Conservation (phyloP, 92 coral and sea anemone species). For the Siderastrea siderea region DNA sequence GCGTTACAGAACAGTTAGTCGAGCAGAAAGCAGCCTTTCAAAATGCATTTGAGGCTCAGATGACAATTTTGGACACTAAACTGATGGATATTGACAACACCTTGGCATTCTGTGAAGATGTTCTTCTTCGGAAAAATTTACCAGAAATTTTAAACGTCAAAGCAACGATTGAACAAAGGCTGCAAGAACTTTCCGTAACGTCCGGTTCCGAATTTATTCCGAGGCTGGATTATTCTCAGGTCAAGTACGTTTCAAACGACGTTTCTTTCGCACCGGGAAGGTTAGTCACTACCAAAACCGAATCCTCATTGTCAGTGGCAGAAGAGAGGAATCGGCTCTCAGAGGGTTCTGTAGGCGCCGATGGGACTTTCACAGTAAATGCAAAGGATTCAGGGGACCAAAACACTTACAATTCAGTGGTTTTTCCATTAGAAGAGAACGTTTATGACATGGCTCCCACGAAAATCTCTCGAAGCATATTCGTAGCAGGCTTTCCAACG, state of each 20-base stretch:
- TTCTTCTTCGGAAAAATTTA: conserved; percentile 2
- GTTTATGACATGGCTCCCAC: neutral
- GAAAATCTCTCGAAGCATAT: conserved; percentile 16
- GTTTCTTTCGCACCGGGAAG: conserved; percentile 16
- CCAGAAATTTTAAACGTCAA: conserved; percentile 21
- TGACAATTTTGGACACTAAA: neutral
- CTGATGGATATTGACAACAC: conserved; percentile 1
- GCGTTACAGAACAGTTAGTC: neutral
- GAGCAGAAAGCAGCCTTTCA: neutral
- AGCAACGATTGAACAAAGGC: conserved; percentile 5
- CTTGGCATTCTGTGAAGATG: conserved; percentile 2
- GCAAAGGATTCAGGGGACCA: conserved; percentile 15
- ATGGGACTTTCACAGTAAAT: neutral
- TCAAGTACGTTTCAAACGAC: conserved; percentile 16
- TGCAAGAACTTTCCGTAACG: neutral
- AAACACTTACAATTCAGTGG: neutral
- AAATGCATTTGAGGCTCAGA: neutral
- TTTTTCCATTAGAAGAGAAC: neutral
- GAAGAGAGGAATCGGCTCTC: conserved; percentile 8
- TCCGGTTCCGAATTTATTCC: neutral
- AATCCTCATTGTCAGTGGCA: neutral
- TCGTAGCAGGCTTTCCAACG: conserved; percentile 56
- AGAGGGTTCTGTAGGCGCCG: neutral
- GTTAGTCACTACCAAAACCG: neutral
- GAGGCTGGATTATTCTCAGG: neutral